Evolutionary conservation across 1,140 invertebrate genomes (phyloP).

Genomic region (Euwallacea similis): DNA sequence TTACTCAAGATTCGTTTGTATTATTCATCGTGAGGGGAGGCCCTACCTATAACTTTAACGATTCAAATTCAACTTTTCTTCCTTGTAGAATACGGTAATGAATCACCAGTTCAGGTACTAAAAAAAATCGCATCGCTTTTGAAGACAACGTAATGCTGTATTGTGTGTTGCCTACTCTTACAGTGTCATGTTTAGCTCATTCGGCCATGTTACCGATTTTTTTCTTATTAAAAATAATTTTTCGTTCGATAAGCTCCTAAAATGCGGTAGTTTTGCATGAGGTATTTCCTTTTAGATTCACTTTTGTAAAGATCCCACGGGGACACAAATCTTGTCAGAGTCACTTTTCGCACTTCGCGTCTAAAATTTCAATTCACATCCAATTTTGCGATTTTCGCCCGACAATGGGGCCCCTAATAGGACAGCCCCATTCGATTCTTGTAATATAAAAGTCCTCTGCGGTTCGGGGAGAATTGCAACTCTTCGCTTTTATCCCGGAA

Average conservation of each 20-base stretch:
- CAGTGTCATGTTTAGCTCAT: too few relatives aligned
- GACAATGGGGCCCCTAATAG: slow-evolving; percentile 42
- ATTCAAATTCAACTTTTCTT: too few relatives aligned
- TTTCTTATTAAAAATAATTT: too few relatives aligned
- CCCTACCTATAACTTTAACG: too few relatives aligned
- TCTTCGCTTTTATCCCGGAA: slow-evolving; percentile 2
- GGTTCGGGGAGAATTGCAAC: slow-evolving; percentile 13
- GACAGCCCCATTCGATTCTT: slow-evolving; percentile 30
- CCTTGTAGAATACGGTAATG: too few relatives aligned
- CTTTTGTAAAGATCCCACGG: not conserved
- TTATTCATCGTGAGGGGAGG: slow-evolving; percentile 23
- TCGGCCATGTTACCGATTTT: too few relatives aligned
- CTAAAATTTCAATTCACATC: slow-evolving; percentile 47
- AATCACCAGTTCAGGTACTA: too few relatives aligned
- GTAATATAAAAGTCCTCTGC: slow-evolving; percentile 17
- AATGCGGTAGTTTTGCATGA: too few relatives aligned
- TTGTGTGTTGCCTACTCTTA: too few relatives aligned
- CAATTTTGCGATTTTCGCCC: slow-evolving; percentile 44
- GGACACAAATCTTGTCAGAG: slow-evolving; percentile 19
- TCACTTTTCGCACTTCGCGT: slow-evolving; percentile 41
- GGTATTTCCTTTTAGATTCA: slow-evolving; percentile 22
- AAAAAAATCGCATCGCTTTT: too few relatives aligned
- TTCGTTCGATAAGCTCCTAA: too few relatives aligned
- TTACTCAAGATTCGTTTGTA: slow-evolving; percentile 20
- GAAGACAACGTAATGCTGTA: too few relatives aligned